These are phyloP conservation scores for Chrysocyon brachyurus DNA, from an alignment of 2,797 vertebrate genomes.

Conservation along the genomic window DNA sequence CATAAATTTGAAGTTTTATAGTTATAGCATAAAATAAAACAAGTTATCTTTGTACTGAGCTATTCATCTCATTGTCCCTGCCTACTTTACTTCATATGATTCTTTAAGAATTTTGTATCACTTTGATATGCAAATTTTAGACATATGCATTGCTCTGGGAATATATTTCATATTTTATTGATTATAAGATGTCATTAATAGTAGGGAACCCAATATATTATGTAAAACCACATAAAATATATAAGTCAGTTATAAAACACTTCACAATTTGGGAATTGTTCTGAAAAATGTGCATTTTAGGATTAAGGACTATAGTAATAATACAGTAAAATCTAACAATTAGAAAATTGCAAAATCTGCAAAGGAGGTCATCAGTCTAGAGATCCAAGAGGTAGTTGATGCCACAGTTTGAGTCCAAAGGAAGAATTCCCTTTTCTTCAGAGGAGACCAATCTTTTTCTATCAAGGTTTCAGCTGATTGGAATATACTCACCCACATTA, in stretches of 20 bases:
- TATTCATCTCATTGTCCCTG: neutral
- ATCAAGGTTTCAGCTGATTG: neutral
- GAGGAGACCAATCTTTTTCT: neutral
- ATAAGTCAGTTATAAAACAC: neutral
- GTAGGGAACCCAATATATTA: neutral
- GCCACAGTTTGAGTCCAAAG: neutral
- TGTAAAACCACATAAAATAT: slow-evolving; percentile 16
- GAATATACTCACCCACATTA: neutral
- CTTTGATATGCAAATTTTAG: slow-evolving; percentile 37
- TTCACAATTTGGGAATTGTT: slow-evolving; percentile 9
- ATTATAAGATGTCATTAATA: slow-evolving; percentile 6
- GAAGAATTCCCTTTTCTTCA: neutral
- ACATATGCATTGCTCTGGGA: neutral
- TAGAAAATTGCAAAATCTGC: neutral
- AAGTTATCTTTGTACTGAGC: neutral
- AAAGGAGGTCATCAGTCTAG: neutral
- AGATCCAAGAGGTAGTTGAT: neutral
- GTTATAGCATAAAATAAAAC: neutral
- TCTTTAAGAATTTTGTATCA: slow-evolving; percentile 6
- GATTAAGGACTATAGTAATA: neutral
- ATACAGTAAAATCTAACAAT: neutral
- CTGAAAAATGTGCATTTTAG: slow-evolving; percentile 15
- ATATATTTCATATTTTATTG: slow-evolving; percentile 29
- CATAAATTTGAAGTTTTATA: neutral
- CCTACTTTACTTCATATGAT: neutral